Conservation (phyloP, 2,797 vertebrate genomes). For the Eospalax fontanierii region DNA sequence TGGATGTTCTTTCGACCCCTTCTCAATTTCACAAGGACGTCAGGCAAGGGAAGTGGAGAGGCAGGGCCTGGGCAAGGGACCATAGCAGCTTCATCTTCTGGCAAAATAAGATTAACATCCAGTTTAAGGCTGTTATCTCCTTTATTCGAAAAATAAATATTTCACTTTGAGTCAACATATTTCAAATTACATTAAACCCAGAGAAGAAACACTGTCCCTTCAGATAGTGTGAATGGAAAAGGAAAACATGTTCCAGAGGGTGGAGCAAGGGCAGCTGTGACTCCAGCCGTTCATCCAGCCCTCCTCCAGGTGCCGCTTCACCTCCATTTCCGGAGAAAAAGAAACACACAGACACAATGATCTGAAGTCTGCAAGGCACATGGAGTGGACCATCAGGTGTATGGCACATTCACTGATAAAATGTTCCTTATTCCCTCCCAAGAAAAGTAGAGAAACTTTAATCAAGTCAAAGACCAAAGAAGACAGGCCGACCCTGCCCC, state of each 20-base stretch:
- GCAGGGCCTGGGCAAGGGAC: neutral
- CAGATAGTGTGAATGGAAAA: constrained; percentile 86
- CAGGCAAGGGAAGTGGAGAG: neutral
- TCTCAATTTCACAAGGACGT: constrained; percentile 61
- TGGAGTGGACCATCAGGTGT: constrained; percentile 88
- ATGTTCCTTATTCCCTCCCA: constrained; percentile 87
- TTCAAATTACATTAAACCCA: constrained; percentile 89
- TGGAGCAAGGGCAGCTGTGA: constrained; percentile 81
- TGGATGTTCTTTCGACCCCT: constrained; percentile 45
- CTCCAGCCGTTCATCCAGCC: constrained; percentile 82
- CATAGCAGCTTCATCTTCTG: neutral
- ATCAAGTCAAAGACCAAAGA: constrained; percentile 87
- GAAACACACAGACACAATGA: constrained; percentile 49
- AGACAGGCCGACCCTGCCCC: constrained; percentile 79
- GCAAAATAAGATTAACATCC: constrained; percentile 82
- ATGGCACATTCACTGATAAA: constrained; percentile 86
- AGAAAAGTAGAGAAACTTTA: constrained; percentile 82
- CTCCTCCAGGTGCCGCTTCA: constrained; percentile 78
- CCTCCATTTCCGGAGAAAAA: constrained; percentile 73
- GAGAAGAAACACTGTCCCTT: constrained; percentile 89
- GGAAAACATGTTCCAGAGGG: constrained; percentile 78
- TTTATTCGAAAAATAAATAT: constrained; percentile 95
- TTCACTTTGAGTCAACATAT: constrained; percentile 90
- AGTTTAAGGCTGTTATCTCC: constrained; percentile 87
- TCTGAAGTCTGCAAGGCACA: constrained; percentile 92